Base-by-base conservation (phyloP, 2,797 vertebrate genomes). In the Cyprinodon diabolis region DNA sequence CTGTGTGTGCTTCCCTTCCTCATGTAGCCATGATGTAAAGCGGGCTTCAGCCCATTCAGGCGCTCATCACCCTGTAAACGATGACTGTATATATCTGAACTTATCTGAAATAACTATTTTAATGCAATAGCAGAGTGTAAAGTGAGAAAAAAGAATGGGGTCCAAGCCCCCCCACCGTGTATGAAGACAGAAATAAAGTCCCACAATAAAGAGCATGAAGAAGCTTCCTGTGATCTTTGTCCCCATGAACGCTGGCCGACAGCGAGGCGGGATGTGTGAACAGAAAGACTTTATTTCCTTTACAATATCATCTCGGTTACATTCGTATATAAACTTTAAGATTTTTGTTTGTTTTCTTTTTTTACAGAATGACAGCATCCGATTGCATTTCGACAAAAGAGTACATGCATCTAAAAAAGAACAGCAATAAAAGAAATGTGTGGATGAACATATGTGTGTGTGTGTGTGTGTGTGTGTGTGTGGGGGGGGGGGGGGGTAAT, bases 271-370 rank as follows among this genome's bases (percentile, higher is more conserved):
- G 13, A 25, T 15, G 14, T 71, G 74, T 91, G 85, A 94, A 91
- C 93, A 90, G 90, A 90, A 91, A 82, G 84, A 89, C 84, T 95
- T 95, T 92, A 92, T 91, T 93, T 75, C 81, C 91, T 93, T 92
- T 88, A 94, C 92, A 93, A 88, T 93, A 94, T 92, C 91, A 93
- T 92, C 84, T 92, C 79, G 90, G 90, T 94, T 94, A 95, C 92
- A 95, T 94, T 92, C 79, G 84, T 90, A 93, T 93, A 94, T 91
- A 94, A 93, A 94, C 87, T 85, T 93, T 88, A 83, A 90, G 84
- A 89, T 80, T 87, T 82, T 87, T 84, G 85, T 91, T 86, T 83
- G 82, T 90, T 77, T 85, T 82, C 85, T 88, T 19, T 86, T 81
- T 91, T 88, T 91, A 93, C 91, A 95, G 91, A 85, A 92, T 90